A percentile compares a stretch with the other conserved stretches of the same genome.
Conservation (phyloP, 2,888 invertebrate genomes). For the Tribolium freemani region DNA sequence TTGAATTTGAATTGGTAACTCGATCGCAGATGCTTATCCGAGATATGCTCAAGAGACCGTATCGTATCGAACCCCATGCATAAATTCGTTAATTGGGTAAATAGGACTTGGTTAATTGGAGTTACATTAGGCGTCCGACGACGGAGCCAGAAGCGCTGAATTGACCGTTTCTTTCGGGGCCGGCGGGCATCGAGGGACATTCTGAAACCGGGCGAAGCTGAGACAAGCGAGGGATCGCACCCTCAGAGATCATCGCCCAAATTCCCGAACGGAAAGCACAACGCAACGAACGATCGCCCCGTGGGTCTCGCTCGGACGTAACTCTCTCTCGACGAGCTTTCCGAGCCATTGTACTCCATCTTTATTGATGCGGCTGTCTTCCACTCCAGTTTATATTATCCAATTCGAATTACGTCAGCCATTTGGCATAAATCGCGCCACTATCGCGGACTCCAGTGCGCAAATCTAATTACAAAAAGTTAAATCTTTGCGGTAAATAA, state of each 20-base stretch:
- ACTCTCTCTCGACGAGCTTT: slow-evolving; percentile 50
- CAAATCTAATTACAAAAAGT: neutral
- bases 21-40: neutral
- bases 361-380: slow-evolving; percentile 57
- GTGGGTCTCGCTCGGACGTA: slow-evolving; percentile 50
- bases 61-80: slow-evolving; percentile 18
- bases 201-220: slow-evolving; percentile 18
- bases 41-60: slow-evolving; percentile 12
- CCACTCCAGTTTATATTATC: slow-evolving; percentile 56
- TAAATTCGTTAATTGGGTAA: slow-evolving; percentile 53
- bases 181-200: slow-evolving; percentile 39
- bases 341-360: slow-evolving; percentile 59
- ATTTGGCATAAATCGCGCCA: slow-evolving; percentile 31
- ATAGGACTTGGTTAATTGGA: slow-evolving; percentile 53
- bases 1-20: slow-evolving; percentile 15
- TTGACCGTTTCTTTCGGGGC: slow-evolving; percentile 45
- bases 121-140: slow-evolving; percentile 19
- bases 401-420: slow-evolving; percentile 42
- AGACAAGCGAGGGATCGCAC: slow-evolving; percentile 31
- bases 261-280: slow-evolving; percentile 52
- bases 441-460: neutral
- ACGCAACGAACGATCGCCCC: slow-evolving; percentile 55
- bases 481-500: neutral
- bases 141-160: slow-evolving; percentile 30
- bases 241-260: slow-evolving; percentile 49